These are phyloP conservation scores for Axea sp. DNA, from an alignment of 2,888 invertebrate species.

Conservation along the genomic window DNA sequence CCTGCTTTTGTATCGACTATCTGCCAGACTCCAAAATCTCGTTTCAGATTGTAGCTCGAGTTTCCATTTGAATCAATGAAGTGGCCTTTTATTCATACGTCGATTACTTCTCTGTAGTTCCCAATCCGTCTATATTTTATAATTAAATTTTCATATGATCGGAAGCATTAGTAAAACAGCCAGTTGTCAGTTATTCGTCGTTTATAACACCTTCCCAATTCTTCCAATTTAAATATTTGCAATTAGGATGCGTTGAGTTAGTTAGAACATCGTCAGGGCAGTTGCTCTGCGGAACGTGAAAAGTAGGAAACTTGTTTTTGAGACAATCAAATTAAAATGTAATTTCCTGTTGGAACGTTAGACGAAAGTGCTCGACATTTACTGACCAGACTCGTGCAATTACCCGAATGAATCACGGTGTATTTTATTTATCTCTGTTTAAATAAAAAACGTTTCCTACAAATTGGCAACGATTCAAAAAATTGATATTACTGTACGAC, in stretches of 20 bases:
- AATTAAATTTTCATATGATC: neutral
- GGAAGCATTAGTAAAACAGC: too few species aligned
- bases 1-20: slow-evolving; percentile 36
- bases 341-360: slow-evolving; percentile 31
- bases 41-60: slow-evolving; percentile 28
- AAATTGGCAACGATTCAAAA: too few species aligned
- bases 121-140: slow-evolving; percentile 1
- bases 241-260: slow-evolving; percentile 6
- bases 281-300: slow-evolving; percentile 3
- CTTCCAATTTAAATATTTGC: slow-evolving; percentile 14
- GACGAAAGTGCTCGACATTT: slow-evolving; percentile 22
- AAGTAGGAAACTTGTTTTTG: slow-evolving; percentile 31
- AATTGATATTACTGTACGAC: too few species aligned
- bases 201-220: slow-evolving; percentile 2
- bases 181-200: too few species aligned
- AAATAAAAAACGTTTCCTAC: neutral
- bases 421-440: slow-evolving; percentile 32
- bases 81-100: slow-evolving; percentile 20
- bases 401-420: slow-evolving; percentile 8
- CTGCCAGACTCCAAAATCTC: slow-evolving; percentile 30
- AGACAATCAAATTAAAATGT: slow-evolving; percentile 48
- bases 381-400: slow-evolving; percentile 19
- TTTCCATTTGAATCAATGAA: slow-evolving; percentile 20
- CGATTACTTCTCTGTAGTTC: slow-evolving; percentile 19
- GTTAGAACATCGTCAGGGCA: neutral